Conservation (phyloP, 2,888 invertebrate species). For the Scotopteryx bipunctaria region DNA sequence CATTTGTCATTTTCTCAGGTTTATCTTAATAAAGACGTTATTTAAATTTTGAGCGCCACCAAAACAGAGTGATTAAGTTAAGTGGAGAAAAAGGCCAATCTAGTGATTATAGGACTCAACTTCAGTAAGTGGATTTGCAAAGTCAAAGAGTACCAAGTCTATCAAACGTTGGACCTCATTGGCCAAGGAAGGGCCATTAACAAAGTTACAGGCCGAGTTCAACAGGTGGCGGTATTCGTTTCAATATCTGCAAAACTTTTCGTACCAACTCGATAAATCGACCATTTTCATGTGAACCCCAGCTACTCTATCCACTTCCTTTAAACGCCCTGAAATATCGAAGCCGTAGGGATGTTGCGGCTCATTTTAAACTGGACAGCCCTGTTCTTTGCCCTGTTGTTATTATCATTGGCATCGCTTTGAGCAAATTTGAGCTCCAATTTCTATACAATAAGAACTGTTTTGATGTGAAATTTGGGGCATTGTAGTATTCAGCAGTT, state of each 20-base stretch:
- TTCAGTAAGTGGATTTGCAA: conserved; percentile 16
- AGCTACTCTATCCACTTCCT: conserved; percentile 34
- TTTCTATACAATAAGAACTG: conserved; percentile 39
- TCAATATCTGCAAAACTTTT: conserved; percentile 82
- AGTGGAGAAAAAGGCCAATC: no score
- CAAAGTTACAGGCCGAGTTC: conserved; percentile 70
- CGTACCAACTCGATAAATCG: conserved; percentile 76
- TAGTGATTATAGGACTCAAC: no score
- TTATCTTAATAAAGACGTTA: no score
- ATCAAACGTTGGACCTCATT: conserved; percentile 55
- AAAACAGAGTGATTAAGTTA: no score
- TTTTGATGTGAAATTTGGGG: conserved; percentile 44
- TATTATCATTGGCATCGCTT: conserved; percentile 68
- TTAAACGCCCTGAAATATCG: conserved; percentile 36
- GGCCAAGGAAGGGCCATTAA: conserved; percentile 69
- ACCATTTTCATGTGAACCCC: conserved; percentile 51
- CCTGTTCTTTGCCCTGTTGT: conserved; percentile 68
- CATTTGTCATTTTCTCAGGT: neutral
- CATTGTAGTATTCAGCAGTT: conserved; percentile 61
- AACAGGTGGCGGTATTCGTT: conserved; percentile 81
- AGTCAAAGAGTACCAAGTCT: conserved; percentile 23
- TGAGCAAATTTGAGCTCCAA: conserved; percentile 64
- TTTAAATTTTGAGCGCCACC: no score
- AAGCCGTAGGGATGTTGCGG: conserved; percentile 41
- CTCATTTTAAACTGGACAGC: conserved; percentile 55